Evolutionary conservation across 2,888 invertebrate genomes (phyloP).

Genomic region (Trypoxylon attenuatum): DNA sequence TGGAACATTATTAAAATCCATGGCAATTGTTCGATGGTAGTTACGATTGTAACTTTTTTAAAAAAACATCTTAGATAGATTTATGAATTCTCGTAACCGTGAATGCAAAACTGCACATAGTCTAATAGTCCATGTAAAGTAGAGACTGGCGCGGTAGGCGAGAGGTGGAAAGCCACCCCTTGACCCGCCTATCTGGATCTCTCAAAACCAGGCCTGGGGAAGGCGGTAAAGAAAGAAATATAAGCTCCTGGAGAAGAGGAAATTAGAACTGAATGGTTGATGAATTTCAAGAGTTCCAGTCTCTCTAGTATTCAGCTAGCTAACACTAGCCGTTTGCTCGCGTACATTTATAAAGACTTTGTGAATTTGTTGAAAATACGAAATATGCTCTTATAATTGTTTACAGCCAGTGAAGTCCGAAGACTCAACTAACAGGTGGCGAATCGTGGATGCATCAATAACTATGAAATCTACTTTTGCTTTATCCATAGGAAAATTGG

Average conservation of each 20-base stretch:
- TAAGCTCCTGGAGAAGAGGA: constrained; percentile 60
- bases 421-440: too few relatives aligned
- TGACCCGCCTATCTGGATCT: constrained; percentile 9
- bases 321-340: constrained; percentile 49
- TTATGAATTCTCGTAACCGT: too few relatives aligned
- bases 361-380: too few relatives aligned
- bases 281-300: constrained; percentile 68
- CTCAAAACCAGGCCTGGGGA: constrained; percentile 29
- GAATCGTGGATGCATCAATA: too few relatives aligned
- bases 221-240: constrained; percentile 18
- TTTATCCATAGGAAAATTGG: too few relatives aligned
- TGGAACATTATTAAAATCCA: not conserved
- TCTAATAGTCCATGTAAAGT: constrained; percentile 21
- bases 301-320: constrained; percentile 30
- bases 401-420: too few relatives aligned
- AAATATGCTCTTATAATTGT: too few relatives aligned
- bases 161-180: constrained; percentile 25
- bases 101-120: constrained; percentile 9
- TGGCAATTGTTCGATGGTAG: too few relatives aligned
- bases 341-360: too few relatives aligned
- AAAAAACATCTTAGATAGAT: too few relatives aligned
- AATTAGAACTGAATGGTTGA: constrained; percentile 73
- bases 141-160: constrained; percentile 25
- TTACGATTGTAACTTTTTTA: too few relatives aligned
- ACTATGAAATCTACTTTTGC: too few relatives aligned